phyloP scores from a whole-genome alignment of 35 echinoderm and acorn worm species.

The Hemicentrotus pulcherrimus region DNA sequence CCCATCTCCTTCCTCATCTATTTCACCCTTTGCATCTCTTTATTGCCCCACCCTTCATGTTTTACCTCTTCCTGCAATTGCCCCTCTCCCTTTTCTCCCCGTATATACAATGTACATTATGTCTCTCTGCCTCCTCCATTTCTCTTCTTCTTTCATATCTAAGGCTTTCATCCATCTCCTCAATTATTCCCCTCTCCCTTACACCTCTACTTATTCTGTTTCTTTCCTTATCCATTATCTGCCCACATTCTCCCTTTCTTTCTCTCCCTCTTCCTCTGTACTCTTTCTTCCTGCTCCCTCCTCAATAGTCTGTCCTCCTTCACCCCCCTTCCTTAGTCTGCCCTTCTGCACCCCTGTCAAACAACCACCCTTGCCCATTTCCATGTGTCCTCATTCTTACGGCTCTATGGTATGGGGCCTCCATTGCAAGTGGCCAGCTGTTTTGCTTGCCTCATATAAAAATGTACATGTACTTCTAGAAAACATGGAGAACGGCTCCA shows the following conservation, averaged over 20 bases:
- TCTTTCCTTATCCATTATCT: neutral
- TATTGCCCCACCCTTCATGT: neutral
- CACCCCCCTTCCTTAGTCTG: neutral
- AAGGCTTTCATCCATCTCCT: neutral
- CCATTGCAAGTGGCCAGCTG: constrained; percentile 40
- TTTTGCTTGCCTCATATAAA: neutral
- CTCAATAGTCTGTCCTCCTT: neutral
- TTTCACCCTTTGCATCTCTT: neutral
- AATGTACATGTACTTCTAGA: neutral
- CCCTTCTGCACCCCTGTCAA: neutral
- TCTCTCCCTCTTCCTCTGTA: neutral
- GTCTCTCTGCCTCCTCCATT: neutral
- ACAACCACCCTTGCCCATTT: neutral
- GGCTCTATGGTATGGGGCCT: neutral
- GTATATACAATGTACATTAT: too few relatives aligned
- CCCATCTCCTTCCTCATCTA: neutral
- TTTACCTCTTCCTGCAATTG: neutral
- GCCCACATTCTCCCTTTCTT: constrained; percentile 27
- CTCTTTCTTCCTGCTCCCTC: neutral
- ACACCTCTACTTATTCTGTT: neutral
- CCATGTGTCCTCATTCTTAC: neutral
- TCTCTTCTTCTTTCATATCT: neutral
- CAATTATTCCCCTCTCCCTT: neutral
- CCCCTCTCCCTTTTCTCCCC: too few relatives aligned
- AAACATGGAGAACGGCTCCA: neutral